A percentile compares a stretch with the other conserved stretches of the same genome.
Evolutionary conservation across 2,797 vertebrate genomes (phyloP).

Genomic region (Paedocypris micromegethes): DNA sequence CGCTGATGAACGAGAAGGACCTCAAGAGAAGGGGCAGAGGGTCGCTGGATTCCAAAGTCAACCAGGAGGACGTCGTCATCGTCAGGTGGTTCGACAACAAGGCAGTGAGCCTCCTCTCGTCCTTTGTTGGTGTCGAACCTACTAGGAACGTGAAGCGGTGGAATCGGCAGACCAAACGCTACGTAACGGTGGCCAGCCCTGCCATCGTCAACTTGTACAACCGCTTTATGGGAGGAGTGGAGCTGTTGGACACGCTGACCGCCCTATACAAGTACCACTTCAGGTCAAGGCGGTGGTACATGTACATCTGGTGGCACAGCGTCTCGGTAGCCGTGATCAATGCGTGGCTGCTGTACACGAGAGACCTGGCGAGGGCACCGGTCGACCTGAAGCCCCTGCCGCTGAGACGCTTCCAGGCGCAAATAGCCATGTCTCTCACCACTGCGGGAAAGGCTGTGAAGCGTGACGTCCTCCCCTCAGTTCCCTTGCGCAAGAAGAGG

Average conservation of each 20-base stretch:
- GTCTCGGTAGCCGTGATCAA: conserved; percentile 32
- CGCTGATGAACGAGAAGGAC: conserved; percentile 45
- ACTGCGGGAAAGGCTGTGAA: no score
- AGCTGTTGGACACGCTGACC: conserved; percentile 24
- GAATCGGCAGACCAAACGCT: conserved; percentile 32
- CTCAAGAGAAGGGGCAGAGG: conserved; percentile 43
- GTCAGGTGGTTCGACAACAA: conserved; percentile 41
- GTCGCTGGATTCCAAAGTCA: conserved; percentile 37
- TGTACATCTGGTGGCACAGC: conserved; percentile 46
- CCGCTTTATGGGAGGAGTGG: conserved; percentile 36
- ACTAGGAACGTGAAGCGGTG: conserved; percentile 22
- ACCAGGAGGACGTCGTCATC: conserved; percentile 23
- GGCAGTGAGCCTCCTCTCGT: conserved; percentile 43
- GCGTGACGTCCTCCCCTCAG: no score
- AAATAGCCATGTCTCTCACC: no score
- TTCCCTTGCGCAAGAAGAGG: no score
- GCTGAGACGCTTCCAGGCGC: no score
- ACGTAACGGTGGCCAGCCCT: conserved; percentile 32
- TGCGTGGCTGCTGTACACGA: conserved; percentile 20
- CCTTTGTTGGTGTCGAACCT: conserved; percentile 32
- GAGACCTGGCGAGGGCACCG: conserved; percentile 19
- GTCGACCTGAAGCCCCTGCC: background rate
- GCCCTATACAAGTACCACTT: conserved; percentile 32
- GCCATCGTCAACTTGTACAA: conserved; percentile 40
- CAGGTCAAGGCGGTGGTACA: conserved; percentile 34